Conservation (phyloP, 37 sponge, comb jelly and placozoan genomes). For the Theonella swinhoei region DNA sequence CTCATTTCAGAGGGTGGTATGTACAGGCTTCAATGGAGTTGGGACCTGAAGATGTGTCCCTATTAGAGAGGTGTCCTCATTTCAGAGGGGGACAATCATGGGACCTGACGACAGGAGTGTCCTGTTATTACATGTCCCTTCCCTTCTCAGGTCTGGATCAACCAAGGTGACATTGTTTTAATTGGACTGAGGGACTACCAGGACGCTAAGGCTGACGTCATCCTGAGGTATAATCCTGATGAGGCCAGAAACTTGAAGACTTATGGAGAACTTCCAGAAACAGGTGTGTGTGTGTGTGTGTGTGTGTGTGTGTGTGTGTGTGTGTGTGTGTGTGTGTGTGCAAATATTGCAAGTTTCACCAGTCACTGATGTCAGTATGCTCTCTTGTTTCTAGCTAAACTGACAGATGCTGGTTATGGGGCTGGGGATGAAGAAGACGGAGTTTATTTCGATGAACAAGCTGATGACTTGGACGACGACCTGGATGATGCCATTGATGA, state of each 20-base stretch:
- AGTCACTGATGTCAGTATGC: neutral
- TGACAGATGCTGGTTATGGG: constrained; percentile 66
- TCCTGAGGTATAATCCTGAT: constrained; percentile 93
- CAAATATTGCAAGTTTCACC: neutral
- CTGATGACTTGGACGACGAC: constrained; percentile 75
- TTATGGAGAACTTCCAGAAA: constrained; percentile 97
- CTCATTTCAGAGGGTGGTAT: too few species aligned
- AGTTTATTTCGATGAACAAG: constrained; percentile 66
- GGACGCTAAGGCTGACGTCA: constrained; percentile 96
- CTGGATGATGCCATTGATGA: constrained; percentile 55
- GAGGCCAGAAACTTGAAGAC: constrained; percentile 98
- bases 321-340: neutral
- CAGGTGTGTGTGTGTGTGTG: constrained; percentile 43
- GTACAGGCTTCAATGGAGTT: too few species aligned
- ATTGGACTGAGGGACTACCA: constrained; percentile 97
- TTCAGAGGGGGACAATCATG: too few species aligned
- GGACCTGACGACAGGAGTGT: too few species aligned
- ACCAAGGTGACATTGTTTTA: constrained; percentile 94
- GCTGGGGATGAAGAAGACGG: constrained; percentile 75
- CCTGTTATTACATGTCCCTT: neutral
- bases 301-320: neutral
- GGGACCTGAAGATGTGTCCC: too few species aligned
- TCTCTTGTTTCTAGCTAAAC: constrained; percentile 61
- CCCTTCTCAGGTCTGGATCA: constrained; percentile 88
- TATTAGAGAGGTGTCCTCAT: too few species aligned